Percentiles rank a stretch among this genome's conserved stretches.
phyloP scores from a whole-genome alignment of 2,113 vertebrate genomes.

The Caloenas nicobarica region DNA sequence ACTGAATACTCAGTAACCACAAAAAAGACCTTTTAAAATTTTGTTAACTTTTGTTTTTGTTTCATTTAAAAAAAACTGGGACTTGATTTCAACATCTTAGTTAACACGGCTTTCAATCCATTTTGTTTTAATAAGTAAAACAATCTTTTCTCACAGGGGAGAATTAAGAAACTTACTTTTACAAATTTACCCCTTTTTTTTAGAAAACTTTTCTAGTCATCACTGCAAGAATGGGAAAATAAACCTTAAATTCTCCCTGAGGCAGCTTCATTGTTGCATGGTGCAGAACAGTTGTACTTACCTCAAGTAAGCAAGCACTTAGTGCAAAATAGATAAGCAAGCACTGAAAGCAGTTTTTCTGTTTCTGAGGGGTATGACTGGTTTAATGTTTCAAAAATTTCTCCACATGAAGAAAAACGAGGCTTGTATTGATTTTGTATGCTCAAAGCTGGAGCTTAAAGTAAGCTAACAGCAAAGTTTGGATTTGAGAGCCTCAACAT shows the following conservation, averaged over 20 bases:
- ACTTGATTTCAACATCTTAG: accelerated
- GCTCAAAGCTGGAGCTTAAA: neutral
- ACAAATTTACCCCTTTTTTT: neutral
- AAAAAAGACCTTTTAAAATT: neutral
- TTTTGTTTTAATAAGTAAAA: neutral
- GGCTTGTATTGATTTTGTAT: neutral
- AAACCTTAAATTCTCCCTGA: neutral
- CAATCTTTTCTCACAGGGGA: neutral
- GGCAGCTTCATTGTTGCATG: neutral
- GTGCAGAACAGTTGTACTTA: neutral
- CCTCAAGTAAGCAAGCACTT: neutral
- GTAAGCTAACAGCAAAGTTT: neutral
- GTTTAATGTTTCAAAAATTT: neutral
- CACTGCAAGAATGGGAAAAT: neutral
- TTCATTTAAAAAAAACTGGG: neutral
- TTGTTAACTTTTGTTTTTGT: neutral
- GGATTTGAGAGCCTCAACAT: neutral
- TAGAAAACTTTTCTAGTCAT: neutral
- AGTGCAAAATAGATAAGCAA: neutral
- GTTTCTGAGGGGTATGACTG: neutral
- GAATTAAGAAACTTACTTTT: neutral
- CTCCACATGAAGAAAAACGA: neutral
- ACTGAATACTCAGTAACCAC: neutral
- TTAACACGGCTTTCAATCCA: neutral
- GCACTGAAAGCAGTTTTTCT: neutral